Evolutionary conservation across 2,797 vertebrate species (phyloP).

Genomic region (Megalops cyprinoides): DNA sequence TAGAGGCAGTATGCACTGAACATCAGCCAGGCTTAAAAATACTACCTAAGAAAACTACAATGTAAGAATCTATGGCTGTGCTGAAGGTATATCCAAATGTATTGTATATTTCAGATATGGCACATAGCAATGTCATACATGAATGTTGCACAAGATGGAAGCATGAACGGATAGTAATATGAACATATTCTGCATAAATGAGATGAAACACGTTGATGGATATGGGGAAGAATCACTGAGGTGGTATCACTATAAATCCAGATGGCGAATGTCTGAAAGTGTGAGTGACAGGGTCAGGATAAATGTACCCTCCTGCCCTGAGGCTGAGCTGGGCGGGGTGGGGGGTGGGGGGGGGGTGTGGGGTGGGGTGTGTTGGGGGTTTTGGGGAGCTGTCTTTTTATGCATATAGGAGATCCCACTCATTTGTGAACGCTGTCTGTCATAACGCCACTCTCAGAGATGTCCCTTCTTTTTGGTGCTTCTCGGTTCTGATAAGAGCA

Average conservation of each 20-base stretch:
- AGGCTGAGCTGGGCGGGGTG: neutral
- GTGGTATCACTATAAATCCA: neutral
- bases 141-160: slow-evolving; percentile 14
- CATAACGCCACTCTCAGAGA: neutral
- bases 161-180: neutral
- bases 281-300: neutral
- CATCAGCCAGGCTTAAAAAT: slow-evolving; percentile 4
- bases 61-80: neutral
- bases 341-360: neutral
- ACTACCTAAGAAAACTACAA: slow-evolving; percentile 2
- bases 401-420: neutral
- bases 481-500: neutral
- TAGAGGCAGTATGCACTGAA: neutral
- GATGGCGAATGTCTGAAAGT: neutral
- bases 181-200: slow-evolving; percentile 1
- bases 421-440: neutral
- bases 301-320: neutral
- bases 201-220: neutral
- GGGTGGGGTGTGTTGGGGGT: neutral
- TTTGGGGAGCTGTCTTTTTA: neutral
- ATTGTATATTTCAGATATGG: slow-evolving; percentile 13
- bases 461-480: neutral
- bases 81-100: neutral
- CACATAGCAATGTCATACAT: slow-evolving; percentile 13
- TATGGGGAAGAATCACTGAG: neutral